Percentiles rank a stretch among this genome's conserved stretches.
These are phyloP conservation scores for Halcyon badia DNA, from an alignment of 2,797 vertebrate species.

Conservation along the genomic window DNA sequence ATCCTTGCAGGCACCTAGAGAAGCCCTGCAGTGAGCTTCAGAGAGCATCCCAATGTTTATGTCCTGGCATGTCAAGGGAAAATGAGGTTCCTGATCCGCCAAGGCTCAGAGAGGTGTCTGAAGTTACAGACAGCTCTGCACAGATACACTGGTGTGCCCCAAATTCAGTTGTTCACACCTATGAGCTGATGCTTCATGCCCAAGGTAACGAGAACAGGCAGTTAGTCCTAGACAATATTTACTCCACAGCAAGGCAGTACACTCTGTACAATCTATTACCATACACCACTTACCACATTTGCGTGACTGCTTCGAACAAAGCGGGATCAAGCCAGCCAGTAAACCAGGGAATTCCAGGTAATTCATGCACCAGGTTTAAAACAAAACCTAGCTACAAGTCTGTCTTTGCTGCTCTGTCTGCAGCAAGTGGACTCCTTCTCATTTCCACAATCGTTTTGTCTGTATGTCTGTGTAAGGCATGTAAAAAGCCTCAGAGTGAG, in stretches of 20 bases:
- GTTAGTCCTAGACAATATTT: conserved; percentile 70
- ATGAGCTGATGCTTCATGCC: conserved; percentile 69
- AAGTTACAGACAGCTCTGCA: conserved; percentile 79
- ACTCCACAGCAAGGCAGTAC: conserved; percentile 74
- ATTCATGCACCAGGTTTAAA: conserved; percentile 71
- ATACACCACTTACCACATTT: conserved; percentile 77
- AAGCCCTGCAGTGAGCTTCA: conserved; percentile 80
- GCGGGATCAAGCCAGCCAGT: conserved; percentile 74
- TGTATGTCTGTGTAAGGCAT: conserved; percentile 69
- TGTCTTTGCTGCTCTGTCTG: conserved; percentile 69
- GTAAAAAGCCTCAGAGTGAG: conserved; percentile 53
- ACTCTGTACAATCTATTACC: conserved; percentile 78
- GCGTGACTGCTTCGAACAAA: conserved; percentile 76
- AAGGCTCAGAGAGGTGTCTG: conserved; percentile 61
- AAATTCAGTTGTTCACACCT: conserved; percentile 78
- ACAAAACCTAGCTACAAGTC: conserved; percentile 73
- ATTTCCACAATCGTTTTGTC: conserved; percentile 71
- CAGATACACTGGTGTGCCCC: conserved; percentile 84
- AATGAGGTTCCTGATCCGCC: conserved; percentile 77
- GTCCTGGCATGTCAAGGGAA: conserved; percentile 75
- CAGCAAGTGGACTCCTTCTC: conserved; percentile 71
- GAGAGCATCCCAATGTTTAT: conserved; percentile 61
- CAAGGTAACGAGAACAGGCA: conserved; percentile 32
- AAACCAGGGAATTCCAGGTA: background rate
- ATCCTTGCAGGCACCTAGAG: conserved; percentile 84